A percentile compares a stretch with the other conserved stretches of the same genome.
These are phyloP conservation scores for Danio albolineatus DNA, from an alignment of 2,797 vertebrate species.

Conservation along the genomic window DNA sequence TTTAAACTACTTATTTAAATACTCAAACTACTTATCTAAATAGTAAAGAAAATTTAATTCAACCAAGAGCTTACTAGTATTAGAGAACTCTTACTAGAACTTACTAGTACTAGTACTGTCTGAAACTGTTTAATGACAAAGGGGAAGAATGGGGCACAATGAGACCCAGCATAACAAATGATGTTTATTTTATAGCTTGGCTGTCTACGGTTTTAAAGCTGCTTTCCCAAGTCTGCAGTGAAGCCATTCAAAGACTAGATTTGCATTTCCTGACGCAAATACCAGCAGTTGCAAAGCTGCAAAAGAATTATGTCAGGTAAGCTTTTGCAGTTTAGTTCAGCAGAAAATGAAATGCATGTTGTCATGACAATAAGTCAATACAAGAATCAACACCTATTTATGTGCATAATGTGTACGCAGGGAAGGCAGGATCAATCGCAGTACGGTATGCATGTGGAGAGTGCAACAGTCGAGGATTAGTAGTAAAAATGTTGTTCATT, in stretches of 20 bases:
- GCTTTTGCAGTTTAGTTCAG: slow-evolving; percentile 5
- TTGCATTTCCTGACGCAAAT: neutral
- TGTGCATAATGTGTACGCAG: neutral
- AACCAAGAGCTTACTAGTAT: neutral
- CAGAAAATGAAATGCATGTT: neutral
- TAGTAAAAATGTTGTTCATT: neutral
- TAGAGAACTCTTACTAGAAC: too few relatives aligned
- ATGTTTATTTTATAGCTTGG: neutral
- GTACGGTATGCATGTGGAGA: neutral
- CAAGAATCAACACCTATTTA: neutral
- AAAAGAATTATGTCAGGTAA: neutral
- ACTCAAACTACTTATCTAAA: too few relatives aligned
- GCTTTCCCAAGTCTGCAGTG: neutral
- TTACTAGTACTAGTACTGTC: neutral
- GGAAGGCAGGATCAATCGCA: neutral
- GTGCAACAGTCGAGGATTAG: neutral
- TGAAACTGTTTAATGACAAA: neutral
- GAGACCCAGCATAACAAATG: neutral
- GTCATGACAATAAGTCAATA: slow-evolving; percentile 15
- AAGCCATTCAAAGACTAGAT: neutral
- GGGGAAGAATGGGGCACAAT: neutral
- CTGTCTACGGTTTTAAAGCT: neutral
- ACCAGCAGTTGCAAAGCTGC: neutral
- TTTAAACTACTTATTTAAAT: too few relatives aligned
- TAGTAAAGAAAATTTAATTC: too few relatives aligned